Conservation (phyloP, 2,113 vertebrate genomes). For the Nycticorax nycticorax region DNA sequence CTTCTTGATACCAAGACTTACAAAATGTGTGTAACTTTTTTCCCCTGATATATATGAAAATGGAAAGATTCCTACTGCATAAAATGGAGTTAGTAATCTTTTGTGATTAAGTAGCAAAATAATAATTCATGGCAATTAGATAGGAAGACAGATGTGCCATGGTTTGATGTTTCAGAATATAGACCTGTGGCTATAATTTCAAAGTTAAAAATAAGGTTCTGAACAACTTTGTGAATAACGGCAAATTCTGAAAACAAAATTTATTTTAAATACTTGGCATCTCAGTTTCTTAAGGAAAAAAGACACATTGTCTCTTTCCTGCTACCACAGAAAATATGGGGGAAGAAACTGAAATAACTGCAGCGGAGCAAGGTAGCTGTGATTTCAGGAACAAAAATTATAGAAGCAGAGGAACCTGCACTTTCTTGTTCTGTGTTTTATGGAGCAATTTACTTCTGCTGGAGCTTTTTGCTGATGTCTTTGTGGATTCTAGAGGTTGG, state of each 20-base stretch:
- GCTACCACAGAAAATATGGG: background rate
- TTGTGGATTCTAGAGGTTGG: background rate
- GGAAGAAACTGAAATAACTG: background rate
- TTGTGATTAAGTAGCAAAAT: background rate
- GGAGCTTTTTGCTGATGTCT: background rate
- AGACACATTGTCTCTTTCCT: background rate
- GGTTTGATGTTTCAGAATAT: background rate
- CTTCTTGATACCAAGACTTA: background rate
- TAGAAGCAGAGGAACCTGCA: background rate
- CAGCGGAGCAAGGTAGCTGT: background rate
- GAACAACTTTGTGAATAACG: background rate
- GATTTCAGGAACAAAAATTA: background rate
- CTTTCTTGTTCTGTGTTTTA: background rate
- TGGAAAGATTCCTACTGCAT: background rate
- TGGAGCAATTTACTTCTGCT: background rate
- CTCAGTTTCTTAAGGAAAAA: background rate
- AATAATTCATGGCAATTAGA: background rate
- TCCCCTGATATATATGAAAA: background rate
- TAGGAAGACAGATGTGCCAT: background rate
- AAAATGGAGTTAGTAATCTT: background rate
- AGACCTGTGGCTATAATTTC: fast-evolving
- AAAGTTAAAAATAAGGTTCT: background rate
- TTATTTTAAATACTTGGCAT: background rate
- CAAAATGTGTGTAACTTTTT: fast-evolving
- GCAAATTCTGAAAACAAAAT: background rate